phyloP scores from a whole-genome alignment of 2,888 invertebrate species.

The Bombylius discolor region DNA sequence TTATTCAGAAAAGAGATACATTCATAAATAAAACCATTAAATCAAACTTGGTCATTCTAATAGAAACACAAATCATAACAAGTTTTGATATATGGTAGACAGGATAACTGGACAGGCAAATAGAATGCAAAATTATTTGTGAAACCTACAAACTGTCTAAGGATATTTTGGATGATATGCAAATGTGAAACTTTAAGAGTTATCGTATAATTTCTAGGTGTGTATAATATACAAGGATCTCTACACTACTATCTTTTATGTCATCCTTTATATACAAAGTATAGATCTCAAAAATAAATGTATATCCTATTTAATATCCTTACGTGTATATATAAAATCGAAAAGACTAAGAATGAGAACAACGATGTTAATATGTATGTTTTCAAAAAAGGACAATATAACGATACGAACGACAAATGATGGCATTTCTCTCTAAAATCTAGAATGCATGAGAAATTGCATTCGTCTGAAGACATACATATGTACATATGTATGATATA shows the following conservation, averaged over 20 bases:
- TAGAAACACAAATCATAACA: constrained; percentile 16
- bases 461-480: neutral
- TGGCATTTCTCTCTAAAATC: neutral
- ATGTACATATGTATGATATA: too few relatives aligned
- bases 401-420: neutral
- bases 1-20: neutral
- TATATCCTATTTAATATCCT: too few relatives aligned
- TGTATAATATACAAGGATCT: too few relatives aligned
- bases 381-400: neutral
- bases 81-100: constrained; percentile 15
- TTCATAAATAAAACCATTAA: constrained; percentile 13
- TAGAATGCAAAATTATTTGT: constrained; percentile 13
- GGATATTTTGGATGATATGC: constrained; percentile 14
- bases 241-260: too few relatives aligned
- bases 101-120: constrained; percentile 14
- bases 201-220: too few relatives aligned
- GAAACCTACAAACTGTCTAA: constrained; percentile 5
- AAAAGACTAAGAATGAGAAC: neutral
- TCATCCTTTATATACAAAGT: too few relatives aligned
- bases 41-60: constrained; percentile 13
- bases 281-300: too few relatives aligned
- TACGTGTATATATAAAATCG: neutral
- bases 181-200: constrained; percentile 7
- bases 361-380: neutral
- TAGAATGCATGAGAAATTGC: neutral